Percentiles rank a stretch among this genome's conserved stretches.
Conservation (phyloP, 2,113 vertebrate species). For the Caracal caracal region DNA sequence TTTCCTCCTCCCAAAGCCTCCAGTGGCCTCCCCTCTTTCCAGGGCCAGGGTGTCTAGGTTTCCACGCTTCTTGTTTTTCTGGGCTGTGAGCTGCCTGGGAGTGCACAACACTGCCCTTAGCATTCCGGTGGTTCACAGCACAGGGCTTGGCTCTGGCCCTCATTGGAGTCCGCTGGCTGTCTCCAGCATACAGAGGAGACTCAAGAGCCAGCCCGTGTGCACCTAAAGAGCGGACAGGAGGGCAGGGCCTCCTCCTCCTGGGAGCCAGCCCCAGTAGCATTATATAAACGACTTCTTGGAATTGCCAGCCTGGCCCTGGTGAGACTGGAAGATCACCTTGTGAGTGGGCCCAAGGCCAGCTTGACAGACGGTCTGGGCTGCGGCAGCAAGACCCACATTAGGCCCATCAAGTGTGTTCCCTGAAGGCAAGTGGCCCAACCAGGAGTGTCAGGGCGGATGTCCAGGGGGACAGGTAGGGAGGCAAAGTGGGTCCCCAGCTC, state of each 20-base stretch:
- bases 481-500: neutral
- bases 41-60: neutral
- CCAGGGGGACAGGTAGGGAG: slow-evolving; percentile 35
- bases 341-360: slow-evolving; percentile 75
- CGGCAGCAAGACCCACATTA: slow-evolving; percentile 55
- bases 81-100: neutral
- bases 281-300: slow-evolving; percentile 39
- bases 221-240: neutral
- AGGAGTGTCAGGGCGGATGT: slow-evolving; percentile 61
- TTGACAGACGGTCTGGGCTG: slow-evolving; percentile 74
- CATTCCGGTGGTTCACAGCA: neutral
- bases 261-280: neutral
- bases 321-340: slow-evolving; percentile 80
- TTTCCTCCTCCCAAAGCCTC: neutral
- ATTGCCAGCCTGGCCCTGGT: slow-evolving; percentile 45
- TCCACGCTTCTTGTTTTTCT: neutral
- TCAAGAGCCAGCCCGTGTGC: neutral
- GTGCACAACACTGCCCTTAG: neutral
- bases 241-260: neutral
- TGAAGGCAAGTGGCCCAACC: slow-evolving; percentile 61
- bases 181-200: neutral
- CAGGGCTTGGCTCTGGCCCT: neutral
- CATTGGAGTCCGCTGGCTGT: neutral
- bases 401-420: slow-evolving; percentile 70
- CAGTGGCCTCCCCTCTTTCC: neutral